Evolutionary conservation across 1,140 invertebrate genomes (phyloP), one percentile per base, ranked within the genome.

Genomic region (Antheraea mylitta): DNA sequence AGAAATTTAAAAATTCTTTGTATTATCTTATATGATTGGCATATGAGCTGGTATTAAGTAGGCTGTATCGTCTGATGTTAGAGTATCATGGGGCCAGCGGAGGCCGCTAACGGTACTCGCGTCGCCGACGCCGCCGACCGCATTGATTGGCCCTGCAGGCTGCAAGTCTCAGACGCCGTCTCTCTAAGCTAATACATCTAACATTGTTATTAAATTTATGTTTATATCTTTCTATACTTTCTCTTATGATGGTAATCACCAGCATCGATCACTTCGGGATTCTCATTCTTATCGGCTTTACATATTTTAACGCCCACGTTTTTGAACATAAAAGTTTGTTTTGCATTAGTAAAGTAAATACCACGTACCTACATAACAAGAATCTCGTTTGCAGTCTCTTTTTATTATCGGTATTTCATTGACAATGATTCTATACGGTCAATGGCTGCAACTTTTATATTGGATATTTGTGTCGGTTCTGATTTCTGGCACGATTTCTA

Each of bases 171-270:
- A 79, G 75, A 81, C 81, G 75, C 73, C 81, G 80, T 82, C 89
- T 87, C 80, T 77, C 82, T 77, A 83, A 83, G 81, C 79, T 80
- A 80, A 89, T 85, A 87, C 80, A 86, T 87, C 86, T 90, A 85
- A 86, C 85, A 85, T 82, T 89, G 83, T 89, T 86, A 89, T 87
- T 86, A 88, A 89, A 85, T 89, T 87, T 87, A 85, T 89, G 77
- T 80, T 75, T 82, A 72, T 82, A 78, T 79, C 79, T 81, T 48
- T 59, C 53, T 66, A 76, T 82, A 89, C 86, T 90, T 91, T 91
- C 89, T 86, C 87, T 78, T 81, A 77, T 79, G 74, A 70, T 75
- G 67, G 75, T 84, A 85, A 87, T 89, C 82, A 77, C 71, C 69
- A 72, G 71, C 82, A 86, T 88, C 80, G 78, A 83, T 88, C 83